Evolutionary conservation across 2,113 vertebrate species (phyloP).

Genomic region (Neomonachus schauinslandi): DNA sequence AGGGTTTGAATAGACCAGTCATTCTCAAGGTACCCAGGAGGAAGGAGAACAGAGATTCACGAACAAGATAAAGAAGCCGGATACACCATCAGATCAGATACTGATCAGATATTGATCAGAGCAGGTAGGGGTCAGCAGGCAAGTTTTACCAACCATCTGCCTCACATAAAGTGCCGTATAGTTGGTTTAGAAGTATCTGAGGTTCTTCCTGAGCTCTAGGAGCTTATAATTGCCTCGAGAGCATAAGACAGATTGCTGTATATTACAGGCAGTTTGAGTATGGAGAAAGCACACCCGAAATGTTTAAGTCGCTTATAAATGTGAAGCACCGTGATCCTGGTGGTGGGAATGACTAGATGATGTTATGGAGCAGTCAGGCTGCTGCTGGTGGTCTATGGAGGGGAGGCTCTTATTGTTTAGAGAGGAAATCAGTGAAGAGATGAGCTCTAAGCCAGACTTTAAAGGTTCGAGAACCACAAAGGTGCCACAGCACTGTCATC

Average conservation of each 20-base stretch:
- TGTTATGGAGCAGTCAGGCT: background rate
- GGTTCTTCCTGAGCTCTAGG: background rate
- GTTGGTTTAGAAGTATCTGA: background rate
- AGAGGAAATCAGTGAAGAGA: background rate
- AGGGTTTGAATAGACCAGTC: background rate
- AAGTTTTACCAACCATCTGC: background rate
- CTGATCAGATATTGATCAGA: background rate
- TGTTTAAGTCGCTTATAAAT: background rate
- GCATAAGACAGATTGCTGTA: background rate
- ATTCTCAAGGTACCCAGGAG: background rate
- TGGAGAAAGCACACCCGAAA: too few species aligned
- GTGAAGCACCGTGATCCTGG: background rate
- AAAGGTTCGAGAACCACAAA: background rate
- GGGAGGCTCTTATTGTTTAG: background rate
- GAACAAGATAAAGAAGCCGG: background rate
- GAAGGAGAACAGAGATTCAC: background rate
- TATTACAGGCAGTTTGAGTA: background rate
- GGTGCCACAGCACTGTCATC: background rate
- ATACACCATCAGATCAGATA: background rate
- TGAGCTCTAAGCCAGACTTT: background rate
- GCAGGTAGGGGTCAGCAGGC: background rate
- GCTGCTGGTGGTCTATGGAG: background rate
- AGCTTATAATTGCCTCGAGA: background rate
- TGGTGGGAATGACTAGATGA: fast-evolving
- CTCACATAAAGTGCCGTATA: fast-evolving